Evolutionary conservation across 2,113 vertebrate species (phyloP), one percentile per base, ranked within the genome.

Genomic region (Porphyrio hochstetteri): DNA sequence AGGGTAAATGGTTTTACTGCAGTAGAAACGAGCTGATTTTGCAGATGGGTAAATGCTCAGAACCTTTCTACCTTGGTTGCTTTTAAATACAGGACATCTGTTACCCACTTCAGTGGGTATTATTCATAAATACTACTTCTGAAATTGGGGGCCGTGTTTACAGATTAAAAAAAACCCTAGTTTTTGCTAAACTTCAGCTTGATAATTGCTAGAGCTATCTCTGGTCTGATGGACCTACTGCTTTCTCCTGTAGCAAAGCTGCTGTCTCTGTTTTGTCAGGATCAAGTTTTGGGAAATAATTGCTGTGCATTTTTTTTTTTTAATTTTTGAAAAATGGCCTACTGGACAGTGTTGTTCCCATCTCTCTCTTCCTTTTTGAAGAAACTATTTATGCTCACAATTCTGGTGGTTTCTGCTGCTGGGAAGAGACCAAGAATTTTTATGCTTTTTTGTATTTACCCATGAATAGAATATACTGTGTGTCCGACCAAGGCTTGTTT

Each of bases 1-100:
- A 61, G 63, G 9, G 16, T 46, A 61, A 63, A 31, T 53, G 35
- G 42, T 48, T 79, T 94, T 48, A 65, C 82, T 72, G 10, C 4
- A 35, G 40, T n/a, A 11, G 40, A 95, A 96, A 90, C 55, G 57
- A 40, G 78, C 24, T 68, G 60, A 52, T 50, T 88, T 50, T 81
- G 64, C 68, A 85, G 55, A 28, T 86, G 60, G 20, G 82, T 96
- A 60, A 94, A 84, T 56, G 55, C 89, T 88, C 82, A 79, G 65
- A 77, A 88, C 72, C 78, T 91, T 96, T 94, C 81, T 67, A 74
- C 71, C 50, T 71, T 71, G 59, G 17, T 95, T 75, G 84, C 59
- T 92, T 96, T 89, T 91, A 88, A 96, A 82, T 33, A 40, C 20
- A 76, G 78, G 36, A 28, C 11, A 64, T 28, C 13, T 69, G 18